Evolutionary conservation across 2,797 vertebrate species (phyloP).

Genomic region (Eidolon dupreanum): DNA sequence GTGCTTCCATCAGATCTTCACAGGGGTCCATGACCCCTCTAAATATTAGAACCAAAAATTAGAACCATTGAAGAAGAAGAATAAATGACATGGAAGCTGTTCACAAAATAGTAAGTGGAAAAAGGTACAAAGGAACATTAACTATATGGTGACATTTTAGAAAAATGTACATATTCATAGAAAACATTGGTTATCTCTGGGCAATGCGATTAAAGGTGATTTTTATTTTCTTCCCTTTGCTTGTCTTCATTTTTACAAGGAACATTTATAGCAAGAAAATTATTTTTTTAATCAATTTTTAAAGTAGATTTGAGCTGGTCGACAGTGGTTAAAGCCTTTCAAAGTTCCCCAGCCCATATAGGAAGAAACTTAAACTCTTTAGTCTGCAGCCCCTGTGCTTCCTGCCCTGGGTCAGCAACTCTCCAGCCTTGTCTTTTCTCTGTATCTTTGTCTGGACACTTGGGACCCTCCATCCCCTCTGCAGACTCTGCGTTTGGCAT

Average conservation of each 20-base stretch:
- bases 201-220: neutral
- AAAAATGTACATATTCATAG: neutral
- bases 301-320: neutral
- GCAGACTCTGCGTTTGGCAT: neutral
- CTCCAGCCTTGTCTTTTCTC: neutral
- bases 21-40: neutral
- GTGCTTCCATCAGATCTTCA: neutral
- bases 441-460: neutral
- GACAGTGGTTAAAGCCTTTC: neutral
- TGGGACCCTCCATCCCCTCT: neutral
- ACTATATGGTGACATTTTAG: neutral
- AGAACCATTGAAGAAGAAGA: constrained; percentile 1
- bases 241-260: neutral
- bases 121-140: neutral
- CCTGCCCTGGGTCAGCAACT: neutral
- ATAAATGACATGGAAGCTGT: neutral
- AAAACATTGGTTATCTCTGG: neutral
- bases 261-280: neutral
- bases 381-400: neutral
- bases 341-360: neutral
- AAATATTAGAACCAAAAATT: constrained; percentile 18
- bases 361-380: neutral
- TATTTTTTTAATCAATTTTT: neutral
- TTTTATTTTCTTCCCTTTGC: constrained; percentile 32
- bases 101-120: neutral